These are phyloP conservation scores for Corythornis cristatus DNA, from an alignment of 2,113 vertebrate genomes.

Conservation along the genomic window DNA sequence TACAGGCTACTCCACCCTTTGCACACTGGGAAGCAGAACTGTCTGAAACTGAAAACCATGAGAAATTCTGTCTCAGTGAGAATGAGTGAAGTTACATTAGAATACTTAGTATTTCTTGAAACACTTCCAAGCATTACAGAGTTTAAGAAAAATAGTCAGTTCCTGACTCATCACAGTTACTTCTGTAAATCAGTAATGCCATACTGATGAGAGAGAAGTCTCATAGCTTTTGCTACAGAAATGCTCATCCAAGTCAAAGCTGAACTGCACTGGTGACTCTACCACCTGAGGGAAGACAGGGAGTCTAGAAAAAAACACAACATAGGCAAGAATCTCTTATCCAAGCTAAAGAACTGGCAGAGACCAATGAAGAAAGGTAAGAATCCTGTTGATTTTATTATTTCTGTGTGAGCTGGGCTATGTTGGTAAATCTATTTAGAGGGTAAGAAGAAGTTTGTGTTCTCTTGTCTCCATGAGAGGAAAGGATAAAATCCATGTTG, in stretches of 20 bases:
- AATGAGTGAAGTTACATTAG: background rate
- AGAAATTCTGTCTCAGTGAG: background rate
- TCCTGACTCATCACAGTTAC: background rate
- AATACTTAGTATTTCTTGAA: background rate
- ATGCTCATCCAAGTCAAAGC: background rate
- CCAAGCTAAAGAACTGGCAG: background rate
- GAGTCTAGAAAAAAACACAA: background rate
- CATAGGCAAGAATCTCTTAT: background rate
- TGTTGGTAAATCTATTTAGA: background rate
- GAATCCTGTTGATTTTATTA: background rate
- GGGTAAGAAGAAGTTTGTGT: background rate
- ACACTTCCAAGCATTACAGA: background rate
- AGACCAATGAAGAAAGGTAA: background rate
- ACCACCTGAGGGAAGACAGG: background rate
- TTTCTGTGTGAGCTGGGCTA: background rate
- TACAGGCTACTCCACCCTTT: background rate
- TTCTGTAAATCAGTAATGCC: background rate
- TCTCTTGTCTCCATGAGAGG: background rate
- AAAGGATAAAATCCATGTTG: background rate
- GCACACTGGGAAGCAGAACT: background rate
- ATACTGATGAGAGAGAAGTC: background rate
- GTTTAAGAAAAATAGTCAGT: background rate
- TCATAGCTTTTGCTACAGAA: background rate
- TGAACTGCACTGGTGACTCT: background rate
- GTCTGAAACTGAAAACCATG: background rate